phyloP scores from a whole-genome alignment of 2,113 vertebrate species.

The Tupaia tana region DNA sequence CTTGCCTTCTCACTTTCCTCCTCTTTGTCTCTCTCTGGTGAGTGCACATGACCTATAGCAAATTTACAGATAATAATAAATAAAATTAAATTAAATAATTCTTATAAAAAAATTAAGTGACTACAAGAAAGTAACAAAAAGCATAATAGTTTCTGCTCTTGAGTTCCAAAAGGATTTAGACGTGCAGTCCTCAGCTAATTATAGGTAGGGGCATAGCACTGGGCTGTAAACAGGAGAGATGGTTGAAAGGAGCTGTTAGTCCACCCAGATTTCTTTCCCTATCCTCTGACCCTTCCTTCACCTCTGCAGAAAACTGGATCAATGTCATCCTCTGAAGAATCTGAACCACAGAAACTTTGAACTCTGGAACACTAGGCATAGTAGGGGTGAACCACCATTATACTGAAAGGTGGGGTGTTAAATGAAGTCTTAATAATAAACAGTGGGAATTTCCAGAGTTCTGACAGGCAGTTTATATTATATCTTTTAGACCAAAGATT shows the following conservation, averaged over 20 bases:
- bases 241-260: background rate
- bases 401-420: background rate
- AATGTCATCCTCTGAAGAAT: background rate
- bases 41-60: too few species aligned
- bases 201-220: background rate
- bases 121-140: background rate
- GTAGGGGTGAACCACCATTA: background rate
- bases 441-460: background rate
- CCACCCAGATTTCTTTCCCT: background rate
- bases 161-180: background rate
- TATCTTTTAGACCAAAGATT: background rate
- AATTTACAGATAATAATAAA: too few species aligned
- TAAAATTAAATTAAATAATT: too few species aligned
- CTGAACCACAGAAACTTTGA: background rate
- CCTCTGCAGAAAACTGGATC: background rate
- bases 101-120: background rate
- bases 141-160: background rate
- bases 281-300: background rate
- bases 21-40: too few species aligned
- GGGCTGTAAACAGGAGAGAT: background rate
- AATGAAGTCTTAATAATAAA: constrained; percentile 10
- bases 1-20: too few species aligned
- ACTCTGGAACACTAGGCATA: background rate
- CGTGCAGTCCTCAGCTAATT: background rate
- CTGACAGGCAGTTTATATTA: background rate